Base-by-base conservation (phyloP, 2,797 vertebrate species). In the Threskiornis aethiopicus region DNA sequence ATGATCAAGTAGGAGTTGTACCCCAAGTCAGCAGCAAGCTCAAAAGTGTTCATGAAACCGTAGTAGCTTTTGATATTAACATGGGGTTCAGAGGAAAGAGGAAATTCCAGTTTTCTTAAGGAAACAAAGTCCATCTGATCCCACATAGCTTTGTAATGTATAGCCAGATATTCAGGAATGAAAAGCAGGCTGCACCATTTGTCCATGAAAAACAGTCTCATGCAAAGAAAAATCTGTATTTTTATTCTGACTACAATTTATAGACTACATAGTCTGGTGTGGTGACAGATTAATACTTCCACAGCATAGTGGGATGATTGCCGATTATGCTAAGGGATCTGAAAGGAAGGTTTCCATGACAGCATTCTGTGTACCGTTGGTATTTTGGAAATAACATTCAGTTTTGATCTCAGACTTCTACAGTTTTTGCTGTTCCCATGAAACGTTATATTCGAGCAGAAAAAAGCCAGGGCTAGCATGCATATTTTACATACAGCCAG, bases 261-360 rank as follows among this genome's bases (percentile, higher is more conserved):
- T 39, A 79, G 66, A 55, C 9, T 17, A n/a, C 17, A 8, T 46
- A 70, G 47, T 59, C 49, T 61, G 44, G 6, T 29, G 42, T 71
- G 46, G 41, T 51, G 58, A 81, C 33, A 84, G 84, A 84, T 62
- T 33, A 90, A 67, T 33, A 15, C 25, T 24, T 62, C 33, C 14
- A 10, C 24, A 6, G 82, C 85, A 51, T 22, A 76, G 85, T 15
- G 76, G 77, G 66, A 87, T 73, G 85, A 77, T n/a, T 79, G 65
- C 35, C 11, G 6, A 6, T 58, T 80, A 59, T n/a, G 39, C 93
- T 42, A 61, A 81, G 58, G 76, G 69, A 47, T 71, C 87, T 81
- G 39, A 41, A 76, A 81, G 72, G 65, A 88, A 92, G 66, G 91
- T 96, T 96, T 95, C 96, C 94, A 95, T 94, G 95, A 79, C 95